Evolutionary conservation across 2,113 vertebrate genomes (phyloP).

Genomic region (human): GRCh38 chr15:59817001-59817500

Average conservation of each 20-base stretch:
- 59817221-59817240: not conserved
- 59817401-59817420: not conserved
- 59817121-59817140: not conserved
- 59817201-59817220: not conserved
- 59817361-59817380: not conserved
- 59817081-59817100: not conserved
- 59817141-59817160: not conserved
- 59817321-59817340: not conserved
- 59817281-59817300: not conserved
- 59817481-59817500: not conserved
- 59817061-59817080: not conserved
- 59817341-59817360: not conserved
- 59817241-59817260: not conserved
- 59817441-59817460: not conserved
- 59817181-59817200: not conserved
- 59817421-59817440: not conserved
- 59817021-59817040: not conserved
- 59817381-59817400: not conserved
- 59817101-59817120: not conserved
- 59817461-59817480: conserved; percentile 43
- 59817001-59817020: not conserved
- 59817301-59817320: not conserved
- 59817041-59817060: not conserved
- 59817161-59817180: not conserved
- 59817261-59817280: not conserved